Evolutionary conservation across 53 echinoderm and acorn worm species (phyloP), one percentile per base, ranked within the genome.

Genomic region (Henricia sp.): DNA sequence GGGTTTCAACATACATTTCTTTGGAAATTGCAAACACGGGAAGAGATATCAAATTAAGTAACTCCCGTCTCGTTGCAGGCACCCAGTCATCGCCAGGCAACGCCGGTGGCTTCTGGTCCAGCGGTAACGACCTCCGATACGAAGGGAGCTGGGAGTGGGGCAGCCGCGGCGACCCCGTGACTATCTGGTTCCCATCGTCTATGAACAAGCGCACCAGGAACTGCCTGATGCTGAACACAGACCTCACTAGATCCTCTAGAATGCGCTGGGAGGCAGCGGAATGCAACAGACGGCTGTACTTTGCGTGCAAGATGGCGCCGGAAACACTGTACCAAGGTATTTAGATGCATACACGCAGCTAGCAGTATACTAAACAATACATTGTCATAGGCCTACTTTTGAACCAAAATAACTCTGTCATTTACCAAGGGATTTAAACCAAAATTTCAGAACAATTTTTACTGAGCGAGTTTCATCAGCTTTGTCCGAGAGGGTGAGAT

Each of bases 221-320:
- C 42, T 84, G 85, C 23, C 57, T 84, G 13, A 54, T 55, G 84
- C 37, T 84, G n/a, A 30, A 55, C 70, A 84, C 84, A 8, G 53
- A 70, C 52, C 55, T 39, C 5, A 48, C 59, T 1, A 34, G 0
- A 1, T 13, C 4, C 14, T 23, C 6, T 12, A 20, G 52, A 25
- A 46, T 69, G 33, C 55, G 44, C 2, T 54, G 51, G 20, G 4
- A 16, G 59, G 54, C 71, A 0, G 57, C 41, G 1, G 6, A 8
- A 1, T 84, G 85, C 37, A 29, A 43, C 39, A 34, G 27, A 12
- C 20, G 43, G 25, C 53, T 58, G 20, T 72, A 84, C 59, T 84
- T 40, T 36, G 46, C 52, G 24, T 84, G 85, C 26, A 72, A 84
- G 58, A 23, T 71, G 14, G 27, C 85, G 4, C 4, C 11, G 8